Percentiles rank a stretch among this genome's conserved stretches.
These are phyloP conservation scores for Xanthorhoe spadicearia DNA, from an alignment of 2,888 invertebrate species.

Conservation along the genomic window DNA sequence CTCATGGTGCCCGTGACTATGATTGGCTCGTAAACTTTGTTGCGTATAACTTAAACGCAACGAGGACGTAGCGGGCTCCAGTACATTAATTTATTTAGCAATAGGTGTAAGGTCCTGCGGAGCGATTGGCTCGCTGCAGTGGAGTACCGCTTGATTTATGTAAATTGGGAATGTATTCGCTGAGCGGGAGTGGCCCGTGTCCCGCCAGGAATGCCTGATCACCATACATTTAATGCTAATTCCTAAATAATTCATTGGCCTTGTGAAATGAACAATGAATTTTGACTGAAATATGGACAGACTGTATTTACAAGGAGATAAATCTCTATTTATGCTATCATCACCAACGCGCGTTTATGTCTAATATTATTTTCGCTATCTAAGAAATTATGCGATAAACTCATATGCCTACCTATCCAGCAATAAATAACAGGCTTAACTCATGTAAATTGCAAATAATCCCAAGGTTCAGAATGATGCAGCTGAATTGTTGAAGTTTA, in stretches of 20 bases:
- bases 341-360: neutral
- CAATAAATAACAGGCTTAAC: constrained; percentile 11
- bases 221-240: constrained; percentile 41
- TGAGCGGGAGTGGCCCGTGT: constrained; percentile 44
- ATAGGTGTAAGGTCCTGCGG: constrained; percentile 56
- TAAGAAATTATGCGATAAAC: constrained; percentile 8
- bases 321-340: constrained; percentile 16
- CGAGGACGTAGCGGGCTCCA: constrained; percentile 32
- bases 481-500: constrained; percentile 22
- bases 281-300: constrained; percentile 19
- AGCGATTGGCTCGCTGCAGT: constrained; percentile 48
- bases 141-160: constrained; percentile 65
- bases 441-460: constrained; percentile 18
- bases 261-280: constrained; percentile 14
- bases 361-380: constrained; percentile 5
- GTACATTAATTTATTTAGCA: constrained; percentile 55
- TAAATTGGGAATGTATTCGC: constrained; percentile 62
- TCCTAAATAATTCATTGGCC: constrained; percentile 37
- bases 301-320: constrained; percentile 15
- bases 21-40: constrained; percentile 36
- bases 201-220: constrained; percentile 52
- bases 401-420: neutral
- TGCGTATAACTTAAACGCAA: constrained; percentile 35
- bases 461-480: constrained; percentile 12
- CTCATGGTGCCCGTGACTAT: constrained; percentile 28